These are phyloP conservation scores for Meandrina meandrites DNA, from an alignment of 92 coral and sea anemone genomes.

Conservation along the genomic window DNA sequence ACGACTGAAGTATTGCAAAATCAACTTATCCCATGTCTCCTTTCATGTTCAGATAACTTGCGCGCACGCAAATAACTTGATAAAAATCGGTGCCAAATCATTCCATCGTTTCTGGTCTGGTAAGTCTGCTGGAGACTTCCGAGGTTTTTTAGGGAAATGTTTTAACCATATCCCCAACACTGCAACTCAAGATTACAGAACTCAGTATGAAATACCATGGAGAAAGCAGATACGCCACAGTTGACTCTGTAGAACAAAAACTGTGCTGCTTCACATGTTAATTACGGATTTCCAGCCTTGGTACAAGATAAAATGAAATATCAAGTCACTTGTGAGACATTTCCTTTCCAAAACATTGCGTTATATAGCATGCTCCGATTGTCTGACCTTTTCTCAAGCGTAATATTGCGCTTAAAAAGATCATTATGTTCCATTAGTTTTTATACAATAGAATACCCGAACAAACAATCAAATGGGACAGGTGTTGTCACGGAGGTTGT, in stretches of 20 bases:
- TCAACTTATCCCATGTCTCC: background rate
- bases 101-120: background rate
- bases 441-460: constrained; percentile 12
- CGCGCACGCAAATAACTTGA: background rate
- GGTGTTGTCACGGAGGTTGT: constrained; percentile 38
- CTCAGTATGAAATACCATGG: too few relatives aligned
- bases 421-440: background rate
- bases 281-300: too few relatives aligned
- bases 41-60: background rate
- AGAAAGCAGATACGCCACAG: background rate
- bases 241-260: background rate
- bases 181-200: too few relatives aligned
- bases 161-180: too few relatives aligned
- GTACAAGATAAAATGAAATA: background rate
- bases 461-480: constrained; percentile 32
- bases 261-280: too few relatives aligned
- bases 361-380: constrained; percentile 11
- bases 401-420: background rate
- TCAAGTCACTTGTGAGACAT: background rate
- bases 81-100: background rate
- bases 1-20: background rate
- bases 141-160: background rate
- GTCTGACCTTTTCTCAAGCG: constrained; percentile 14
- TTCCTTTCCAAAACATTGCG: background rate
- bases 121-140: background rate